A percentile compares a stretch with the other conserved stretches of the same genome.
These are phyloP conservation scores for Drosophila anomelani DNA, from an alignment of 2,888 invertebrate species.

Conservation along the genomic window DNA sequence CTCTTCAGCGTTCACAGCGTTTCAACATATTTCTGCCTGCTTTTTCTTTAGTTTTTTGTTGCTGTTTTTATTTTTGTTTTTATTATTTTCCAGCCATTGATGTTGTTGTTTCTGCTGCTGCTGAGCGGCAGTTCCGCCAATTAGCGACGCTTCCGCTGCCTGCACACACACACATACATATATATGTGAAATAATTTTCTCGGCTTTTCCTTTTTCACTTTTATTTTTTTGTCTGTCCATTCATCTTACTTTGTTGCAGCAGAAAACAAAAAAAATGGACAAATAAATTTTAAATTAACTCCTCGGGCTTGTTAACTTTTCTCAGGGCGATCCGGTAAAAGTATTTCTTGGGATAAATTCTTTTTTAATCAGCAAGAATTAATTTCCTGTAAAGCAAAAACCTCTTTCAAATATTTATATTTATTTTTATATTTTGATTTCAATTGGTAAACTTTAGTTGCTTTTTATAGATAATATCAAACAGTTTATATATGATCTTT, in stretches of 20 bases:
- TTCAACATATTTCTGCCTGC: slow-evolving; percentile 65
- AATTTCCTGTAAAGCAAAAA: neutral
- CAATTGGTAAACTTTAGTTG: neutral
- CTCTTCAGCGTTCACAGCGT: slow-evolving; percentile 33
- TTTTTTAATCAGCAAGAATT: neutral
- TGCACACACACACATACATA: slow-evolving; percentile 26
- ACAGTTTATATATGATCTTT: neutral
- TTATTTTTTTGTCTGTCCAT: slow-evolving; percentile 21
- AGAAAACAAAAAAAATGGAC: slow-evolving; percentile 28
- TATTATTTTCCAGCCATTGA: slow-evolving; percentile 44
- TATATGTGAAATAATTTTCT: slow-evolving; percentile 55
- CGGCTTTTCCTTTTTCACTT: slow-evolving; percentile 63
- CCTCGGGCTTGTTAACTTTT: slow-evolving; percentile 7
- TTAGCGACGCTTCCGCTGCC: slow-evolving; percentile 78
- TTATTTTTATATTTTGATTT: neutral
- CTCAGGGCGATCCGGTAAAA: neutral
- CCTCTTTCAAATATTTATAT: neutral
- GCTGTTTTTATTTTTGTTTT: slow-evolving; percentile 11
- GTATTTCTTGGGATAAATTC: neutral
- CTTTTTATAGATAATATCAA: neutral
- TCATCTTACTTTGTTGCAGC: slow-evolving; percentile 33
- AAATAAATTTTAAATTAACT: slow-evolving; percentile 23
- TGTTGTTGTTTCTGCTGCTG: slow-evolving; percentile 46
- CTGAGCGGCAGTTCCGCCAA: slow-evolving; percentile 73
- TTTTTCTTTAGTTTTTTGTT: slow-evolving; percentile 19